phyloP scores from a whole-genome alignment of 2,888 invertebrate genomes.

The Galeopsomyia nigrocyanea region DNA sequence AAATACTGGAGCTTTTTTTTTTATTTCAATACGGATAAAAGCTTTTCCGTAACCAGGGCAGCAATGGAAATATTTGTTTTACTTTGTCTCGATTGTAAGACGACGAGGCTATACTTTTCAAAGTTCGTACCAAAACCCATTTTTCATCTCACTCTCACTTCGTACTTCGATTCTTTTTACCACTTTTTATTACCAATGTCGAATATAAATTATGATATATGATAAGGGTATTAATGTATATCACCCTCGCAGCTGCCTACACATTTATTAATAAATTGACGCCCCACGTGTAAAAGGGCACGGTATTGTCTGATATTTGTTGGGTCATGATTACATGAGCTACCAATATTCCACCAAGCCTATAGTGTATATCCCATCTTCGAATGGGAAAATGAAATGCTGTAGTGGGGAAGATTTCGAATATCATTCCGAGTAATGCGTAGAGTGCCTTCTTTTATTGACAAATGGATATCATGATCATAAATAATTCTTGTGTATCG shows the following conservation, averaged over 20 bases:
- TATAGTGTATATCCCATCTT: conserved; percentile 21
- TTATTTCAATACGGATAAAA: no score
- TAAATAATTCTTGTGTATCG: no score
- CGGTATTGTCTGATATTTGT: conserved; percentile 24
- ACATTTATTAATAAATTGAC: conserved; percentile 24
- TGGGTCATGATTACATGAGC: conserved; percentile 30
- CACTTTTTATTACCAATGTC: not conserved
- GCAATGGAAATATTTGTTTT: no score
- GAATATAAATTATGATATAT: conserved; percentile 32
- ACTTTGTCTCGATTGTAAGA: no score
- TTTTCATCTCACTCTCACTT: conserved; percentile 1
- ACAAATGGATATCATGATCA: conserved; percentile 16
- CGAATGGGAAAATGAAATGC: conserved; percentile 12
- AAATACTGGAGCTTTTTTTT: no score
- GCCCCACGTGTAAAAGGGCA: not conserved
- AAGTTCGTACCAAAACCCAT: not conserved
- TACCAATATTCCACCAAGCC: conserved; percentile 25
- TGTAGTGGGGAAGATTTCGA: conserved; percentile 20
- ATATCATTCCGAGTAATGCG: conserved; percentile 30
- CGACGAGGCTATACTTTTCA: no score
- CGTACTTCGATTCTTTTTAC: not conserved
- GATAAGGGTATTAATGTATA: conserved; percentile 7
- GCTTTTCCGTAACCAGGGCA: no score
- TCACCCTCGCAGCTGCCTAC: not conserved
- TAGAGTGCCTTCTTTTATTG: conserved; percentile 11